Evolutionary conservation across 2,888 invertebrate species (phyloP).

Genomic region (Drosophila macrospina): DNA sequence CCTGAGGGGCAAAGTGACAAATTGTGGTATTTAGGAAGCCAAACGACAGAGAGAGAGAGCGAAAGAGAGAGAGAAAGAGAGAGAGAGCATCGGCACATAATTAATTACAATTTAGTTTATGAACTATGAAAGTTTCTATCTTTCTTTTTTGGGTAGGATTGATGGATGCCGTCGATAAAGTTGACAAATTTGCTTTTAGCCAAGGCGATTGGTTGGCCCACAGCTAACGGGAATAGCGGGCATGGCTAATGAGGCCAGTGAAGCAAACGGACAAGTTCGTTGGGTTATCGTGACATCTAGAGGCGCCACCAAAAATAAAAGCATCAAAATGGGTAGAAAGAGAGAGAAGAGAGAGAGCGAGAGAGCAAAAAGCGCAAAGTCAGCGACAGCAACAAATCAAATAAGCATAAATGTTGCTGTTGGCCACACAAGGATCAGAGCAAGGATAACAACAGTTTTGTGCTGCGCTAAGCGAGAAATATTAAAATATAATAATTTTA

Average conservation of each 20-base stretch:
- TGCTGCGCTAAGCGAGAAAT: constrained; percentile 76
- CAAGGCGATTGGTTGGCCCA: constrained; percentile 32
- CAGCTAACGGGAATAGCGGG: constrained; percentile 26
- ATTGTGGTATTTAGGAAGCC: constrained; percentile 60
- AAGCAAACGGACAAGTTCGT: constrained; percentile 33
- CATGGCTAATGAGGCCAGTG: constrained; percentile 49
- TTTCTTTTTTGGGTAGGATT: constrained; percentile 31
- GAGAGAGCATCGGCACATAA: constrained; percentile 60
- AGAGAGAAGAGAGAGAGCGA: constrained; percentile 3
- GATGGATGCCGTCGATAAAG: constrained; percentile 74
- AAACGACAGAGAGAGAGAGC: not conserved
- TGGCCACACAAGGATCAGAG: constrained; percentile 17
- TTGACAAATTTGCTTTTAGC: constrained; percentile 78
- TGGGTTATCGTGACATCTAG: constrained; percentile 37
- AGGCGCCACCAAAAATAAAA: constrained; percentile 34
- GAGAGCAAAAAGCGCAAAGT: constrained; percentile 53
- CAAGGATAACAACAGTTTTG: constrained; percentile 37
- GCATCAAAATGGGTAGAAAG: not conserved
- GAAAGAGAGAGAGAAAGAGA: not conserved
- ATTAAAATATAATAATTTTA: constrained; percentile 80
- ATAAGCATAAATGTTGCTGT: constrained; percentile 20
- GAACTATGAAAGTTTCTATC: constrained; percentile 59
- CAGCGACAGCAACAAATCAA: constrained; percentile 69
- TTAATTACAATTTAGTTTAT: constrained; percentile 78
- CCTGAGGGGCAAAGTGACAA: constrained; percentile 53